These are phyloP conservation scores for Sebastes diploproa DNA, from an alignment of 2,797 vertebrate genomes.

Conservation along the genomic window DNA sequence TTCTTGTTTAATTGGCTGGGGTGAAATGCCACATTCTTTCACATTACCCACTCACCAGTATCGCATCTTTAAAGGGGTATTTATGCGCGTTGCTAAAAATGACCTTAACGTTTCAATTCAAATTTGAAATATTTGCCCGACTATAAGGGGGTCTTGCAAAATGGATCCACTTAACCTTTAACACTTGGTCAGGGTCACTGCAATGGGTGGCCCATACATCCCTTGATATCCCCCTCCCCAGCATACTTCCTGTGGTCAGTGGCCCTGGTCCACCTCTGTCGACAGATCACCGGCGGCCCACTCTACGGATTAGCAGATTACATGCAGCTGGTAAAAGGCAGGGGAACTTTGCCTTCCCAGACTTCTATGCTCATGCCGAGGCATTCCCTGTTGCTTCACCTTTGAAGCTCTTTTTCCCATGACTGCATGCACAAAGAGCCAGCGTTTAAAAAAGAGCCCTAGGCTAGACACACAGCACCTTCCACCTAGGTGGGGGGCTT, in stretches of 20 bases:
- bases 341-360: conserved; percentile 57
- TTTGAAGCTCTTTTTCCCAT: conserved; percentile 80
- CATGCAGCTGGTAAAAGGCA: conserved; percentile 74
- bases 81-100: conserved; percentile 22
- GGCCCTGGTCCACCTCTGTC: conserved; percentile 65
- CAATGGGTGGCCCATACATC: conserved; percentile 57
- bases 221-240: conserved; percentile 32
- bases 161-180: conserved; percentile 78
- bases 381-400: conserved; percentile 71
- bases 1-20: conserved; percentile 46
- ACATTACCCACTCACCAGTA: not conserved
- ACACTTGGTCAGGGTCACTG: conserved; percentile 51
- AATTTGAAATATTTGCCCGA: conserved; percentile 41
- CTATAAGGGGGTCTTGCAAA: conserved; percentile 42
- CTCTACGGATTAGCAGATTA: conserved; percentile 80
- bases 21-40: conserved; percentile 55
- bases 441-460: conserved; percentile 65
- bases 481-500: conserved; percentile 59
- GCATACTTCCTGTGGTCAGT: conserved; percentile 68
- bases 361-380: conserved; percentile 45
- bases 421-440: conserved; percentile 71
- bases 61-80: not conserved
- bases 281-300: conserved; percentile 64
- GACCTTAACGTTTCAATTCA: conserved; percentile 3
- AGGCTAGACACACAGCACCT: conserved; percentile 65